A percentile compares a stretch with the other conserved stretches of the same genome.
These are phyloP conservation scores for Pterois miles DNA, from an alignment of 2,797 vertebrate genomes.

Conservation along the genomic window DNA sequence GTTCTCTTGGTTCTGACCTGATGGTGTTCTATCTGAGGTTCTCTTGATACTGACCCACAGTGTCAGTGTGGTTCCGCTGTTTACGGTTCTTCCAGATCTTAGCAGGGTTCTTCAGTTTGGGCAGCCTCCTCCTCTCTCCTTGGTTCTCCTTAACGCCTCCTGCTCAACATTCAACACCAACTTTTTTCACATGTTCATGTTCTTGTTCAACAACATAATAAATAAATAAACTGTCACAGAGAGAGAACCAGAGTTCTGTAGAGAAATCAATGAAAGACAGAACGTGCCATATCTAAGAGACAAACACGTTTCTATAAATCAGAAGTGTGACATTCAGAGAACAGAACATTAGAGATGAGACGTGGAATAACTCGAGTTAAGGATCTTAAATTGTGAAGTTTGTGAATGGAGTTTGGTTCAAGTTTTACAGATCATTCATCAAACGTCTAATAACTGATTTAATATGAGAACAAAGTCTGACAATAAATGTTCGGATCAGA, in stretches of 20 bases:
- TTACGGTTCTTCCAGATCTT: slow-evolving; percentile 34
- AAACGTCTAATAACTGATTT: background rate
- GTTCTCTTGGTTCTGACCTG: background rate
- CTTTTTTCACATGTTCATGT: background rate
- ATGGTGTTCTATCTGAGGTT: background rate
- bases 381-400: background rate
- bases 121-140: background rate
- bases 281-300: too few relatives aligned
- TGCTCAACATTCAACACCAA: slow-evolving; percentile 1
- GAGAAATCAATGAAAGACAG: too few relatives aligned
- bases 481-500: too few relatives aligned
- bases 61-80: too few relatives aligned
- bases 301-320: too few relatives aligned
- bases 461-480: too few relatives aligned
- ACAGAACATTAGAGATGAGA: background rate
- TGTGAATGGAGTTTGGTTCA: too few relatives aligned
- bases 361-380: background rate
- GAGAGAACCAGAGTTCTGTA: too few relatives aligned
- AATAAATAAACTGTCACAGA: too few relatives aligned
- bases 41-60: background rate
- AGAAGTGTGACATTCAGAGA: too few relatives aligned
- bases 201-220: too few relatives aligned
- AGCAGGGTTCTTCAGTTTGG: slow-evolving; percentile 34
- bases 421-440: background rate
- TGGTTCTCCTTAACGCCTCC: background rate